Base-by-base conservation (phyloP, 2,113 vertebrate genomes). In the Hirundichthys speculiger region DNA sequence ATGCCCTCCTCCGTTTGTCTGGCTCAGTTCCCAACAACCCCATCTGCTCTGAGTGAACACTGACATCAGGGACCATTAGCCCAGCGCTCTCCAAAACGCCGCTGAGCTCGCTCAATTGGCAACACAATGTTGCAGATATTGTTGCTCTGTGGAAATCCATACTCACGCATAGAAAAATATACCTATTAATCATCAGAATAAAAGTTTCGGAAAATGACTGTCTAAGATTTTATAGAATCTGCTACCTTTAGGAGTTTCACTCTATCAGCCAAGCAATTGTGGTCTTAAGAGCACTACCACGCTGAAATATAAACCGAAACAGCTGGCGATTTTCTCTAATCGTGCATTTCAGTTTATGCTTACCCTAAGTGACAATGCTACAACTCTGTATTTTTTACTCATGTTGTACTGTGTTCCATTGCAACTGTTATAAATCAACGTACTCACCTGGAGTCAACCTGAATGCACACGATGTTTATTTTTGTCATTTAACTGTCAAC, bases 31-130 rank as follows among this genome's bases (percentile, higher is more conserved):
- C 86, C 77, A 59, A 18, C 64, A 49, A 60, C 69, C 80, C 86
- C 84, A 90, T 91, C 82, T 91, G 89, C 84, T 89, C 82, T 3
- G 66, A 88, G 77, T 42, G 79, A 88, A 86, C 77, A 75, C 80
- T 43, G 68, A n/a, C 85, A 84, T 86, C 85, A 88, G 74, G 58
- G 64, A 68, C 69, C 78, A 87, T 86, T 88, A 87, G 70, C 34
- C 18, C 30, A 1, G 13, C 2, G 42, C 77, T 75, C 41, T 20
- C 69, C 69, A 80, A 75, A 76, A 85, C 65, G 75, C 72, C 50
- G 64, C 73, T 68, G 70, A 77, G 72, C 71, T 75, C 62, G 64
- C 70, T 71, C 53, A 59, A 62, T 64, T 34, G 21, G 46, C 45
- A 74, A 76, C 64, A 64, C 47, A 65, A 75, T 15, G 42, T 40